phyloP scores from a whole-genome alignment of 1,140 invertebrate species.

The Delia radicum region DNA sequence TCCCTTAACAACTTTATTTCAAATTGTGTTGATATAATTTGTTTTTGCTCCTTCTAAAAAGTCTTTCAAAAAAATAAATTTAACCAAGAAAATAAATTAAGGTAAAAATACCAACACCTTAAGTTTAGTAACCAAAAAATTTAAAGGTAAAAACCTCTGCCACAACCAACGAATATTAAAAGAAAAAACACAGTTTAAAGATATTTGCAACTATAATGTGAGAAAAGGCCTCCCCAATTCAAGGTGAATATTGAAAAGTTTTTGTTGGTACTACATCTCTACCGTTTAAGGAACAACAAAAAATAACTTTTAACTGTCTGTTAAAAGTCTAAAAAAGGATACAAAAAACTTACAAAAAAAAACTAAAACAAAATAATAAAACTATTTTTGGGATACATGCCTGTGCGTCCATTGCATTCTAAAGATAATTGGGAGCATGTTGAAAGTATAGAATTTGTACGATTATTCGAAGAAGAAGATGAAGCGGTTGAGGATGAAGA shows the following conservation, averaged over 20 bases:
- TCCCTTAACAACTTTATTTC: too few species aligned
- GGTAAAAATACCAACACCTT: slow-evolving; percentile 20
- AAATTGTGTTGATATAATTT: too few species aligned
- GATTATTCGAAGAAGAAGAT: slow-evolving; percentile 28
- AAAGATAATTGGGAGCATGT: slow-evolving; percentile 44
- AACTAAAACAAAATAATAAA: not conserved
- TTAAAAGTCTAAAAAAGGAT: not conserved
- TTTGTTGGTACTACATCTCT: too few species aligned
- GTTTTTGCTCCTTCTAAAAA: too few species aligned
- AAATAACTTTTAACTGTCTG: not conserved
- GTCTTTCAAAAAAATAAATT: not conserved
- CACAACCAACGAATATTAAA: too few species aligned
- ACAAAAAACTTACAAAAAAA: not conserved
- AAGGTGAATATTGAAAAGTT: not conserved
- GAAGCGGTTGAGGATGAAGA: slow-evolving; percentile 36
- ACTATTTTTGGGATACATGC: slow-evolving; percentile 49
- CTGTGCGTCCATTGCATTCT: slow-evolving; percentile 55
- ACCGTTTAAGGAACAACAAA: too few species aligned
- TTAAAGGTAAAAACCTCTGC: too few species aligned
- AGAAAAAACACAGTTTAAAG: too few species aligned
- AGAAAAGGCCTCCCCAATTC: not conserved
- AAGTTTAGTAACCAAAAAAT: slow-evolving; percentile 9
- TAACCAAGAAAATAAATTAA: slow-evolving; percentile 17
- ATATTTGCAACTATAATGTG: not conserved
- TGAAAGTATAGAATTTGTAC: slow-evolving; percentile 9